phyloP scores from a whole-genome alignment of 2,888 invertebrate genomes.

The Spatulosminthurus flaviceps region DNA sequence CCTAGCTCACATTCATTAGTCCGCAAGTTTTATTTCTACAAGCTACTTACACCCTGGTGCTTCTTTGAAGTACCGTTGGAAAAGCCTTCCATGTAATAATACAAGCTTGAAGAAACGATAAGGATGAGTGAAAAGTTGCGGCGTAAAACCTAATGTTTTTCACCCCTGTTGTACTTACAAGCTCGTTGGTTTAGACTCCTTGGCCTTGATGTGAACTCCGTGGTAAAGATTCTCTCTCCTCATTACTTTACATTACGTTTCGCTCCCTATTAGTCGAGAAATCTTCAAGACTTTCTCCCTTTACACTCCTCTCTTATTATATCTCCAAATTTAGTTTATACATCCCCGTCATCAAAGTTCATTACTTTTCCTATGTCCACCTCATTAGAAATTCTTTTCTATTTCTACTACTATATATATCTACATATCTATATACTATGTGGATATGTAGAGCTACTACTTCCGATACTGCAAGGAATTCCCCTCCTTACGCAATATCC shows the following conservation, averaged over 20 bases:
- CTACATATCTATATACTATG: too few relatives aligned
- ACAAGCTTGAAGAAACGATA: constrained; percentile 10
- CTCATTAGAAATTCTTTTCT: constrained; percentile 18
- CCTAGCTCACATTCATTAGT: constrained; percentile 53
- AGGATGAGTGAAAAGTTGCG: constrained; percentile 8
- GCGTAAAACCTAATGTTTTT: constrained; percentile 9
- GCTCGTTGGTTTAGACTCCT: neutral
- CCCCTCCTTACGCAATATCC: too few relatives aligned
- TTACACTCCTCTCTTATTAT: neutral
- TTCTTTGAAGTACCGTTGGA: constrained; percentile 11
- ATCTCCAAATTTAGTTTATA: neutral
- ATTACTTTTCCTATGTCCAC: constrained; percentile 12
- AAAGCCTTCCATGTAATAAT: constrained; percentile 1
- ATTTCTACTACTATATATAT: neutral
- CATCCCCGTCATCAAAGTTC: constrained; percentile 1
- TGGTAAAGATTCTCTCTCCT: constrained; percentile 13
- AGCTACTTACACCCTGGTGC: neutral
- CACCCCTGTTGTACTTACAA: constrained; percentile 14
- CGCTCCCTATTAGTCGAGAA: neutral
- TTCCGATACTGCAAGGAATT: too few relatives aligned
- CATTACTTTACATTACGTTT: constrained; percentile 13
- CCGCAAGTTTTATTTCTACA: constrained; percentile 1
- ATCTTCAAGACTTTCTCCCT: neutral
- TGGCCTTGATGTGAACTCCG: neutral
- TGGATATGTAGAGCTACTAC: too few relatives aligned